These are phyloP conservation scores for Cyphomyrus discorhynchus DNA, from an alignment of 2,113 vertebrate genomes.

Conservation along the genomic window DNA sequence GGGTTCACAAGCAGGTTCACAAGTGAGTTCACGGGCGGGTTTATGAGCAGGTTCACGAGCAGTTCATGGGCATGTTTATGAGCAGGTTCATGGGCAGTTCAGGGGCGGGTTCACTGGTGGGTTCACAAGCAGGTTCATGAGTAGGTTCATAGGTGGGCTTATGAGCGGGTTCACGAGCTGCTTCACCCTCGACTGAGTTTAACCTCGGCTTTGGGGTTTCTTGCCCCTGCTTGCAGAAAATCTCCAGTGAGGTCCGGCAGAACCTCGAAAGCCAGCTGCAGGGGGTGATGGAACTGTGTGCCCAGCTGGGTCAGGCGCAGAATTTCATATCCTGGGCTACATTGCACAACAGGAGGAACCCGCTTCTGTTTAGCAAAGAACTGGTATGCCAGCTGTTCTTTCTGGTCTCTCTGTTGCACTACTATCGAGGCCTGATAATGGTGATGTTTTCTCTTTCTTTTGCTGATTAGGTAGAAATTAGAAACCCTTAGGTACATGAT, in stretches of 20 bases:
- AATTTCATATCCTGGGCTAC: conserved; percentile 94
- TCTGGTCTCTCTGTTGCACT: not conserved
- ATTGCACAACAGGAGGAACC: conserved; percentile 71
- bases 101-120: not conserved
- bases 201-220: conserved; percentile 7
- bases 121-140: no score
- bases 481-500: not conserved
- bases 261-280: conserved; percentile 86
- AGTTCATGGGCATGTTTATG: no score
- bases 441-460: conserved; percentile 39
- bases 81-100: not conserved
- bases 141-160: not conserved
- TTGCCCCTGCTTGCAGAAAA: conserved; percentile 60
- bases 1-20: not conserved
- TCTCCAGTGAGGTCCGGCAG: conserved; percentile 79
- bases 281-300: conserved; percentile 76
- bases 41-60: not conserved
- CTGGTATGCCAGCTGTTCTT: conserved; percentile 65
- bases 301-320: conserved; percentile 88
- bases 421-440: not conserved
- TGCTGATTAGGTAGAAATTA: not conserved
- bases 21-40: not conserved
- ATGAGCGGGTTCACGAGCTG: not conserved
- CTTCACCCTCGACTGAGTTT: not conserved
- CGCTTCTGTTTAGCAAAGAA: conserved; percentile 94